phyloP scores from a whole-genome alignment of 2,888 invertebrate species.

The Volucella inflata region DNA sequence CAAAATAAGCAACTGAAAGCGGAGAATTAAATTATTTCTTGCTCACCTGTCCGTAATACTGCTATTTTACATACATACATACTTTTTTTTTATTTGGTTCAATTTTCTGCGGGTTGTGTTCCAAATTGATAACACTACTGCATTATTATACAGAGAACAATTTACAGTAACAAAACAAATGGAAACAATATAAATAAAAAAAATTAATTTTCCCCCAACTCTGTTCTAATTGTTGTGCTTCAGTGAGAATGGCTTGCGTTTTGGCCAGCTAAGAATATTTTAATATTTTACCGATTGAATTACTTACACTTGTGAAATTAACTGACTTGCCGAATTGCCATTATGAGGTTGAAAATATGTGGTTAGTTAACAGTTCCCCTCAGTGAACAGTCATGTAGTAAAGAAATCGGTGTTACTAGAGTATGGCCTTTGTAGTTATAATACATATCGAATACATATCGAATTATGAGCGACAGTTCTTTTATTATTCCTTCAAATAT shows the following conservation, averaged over 20 bases:
- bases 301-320: conserved; percentile 17
- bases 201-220: conserved; percentile 32
- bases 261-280: conserved; percentile 25
- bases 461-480: too few species aligned
- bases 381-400: too few species aligned
- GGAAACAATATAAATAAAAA: conserved; percentile 21
- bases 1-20: conserved; percentile 31
- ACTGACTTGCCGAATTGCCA: background rate
- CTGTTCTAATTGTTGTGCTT: conserved; percentile 66
- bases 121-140: conserved; percentile 43
- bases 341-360: background rate
- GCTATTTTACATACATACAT: conserved; percentile 1
- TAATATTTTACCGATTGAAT: conserved; percentile 29
- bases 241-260: conserved; percentile 47
- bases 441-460: too few species aligned
- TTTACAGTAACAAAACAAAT: conserved; percentile 19
- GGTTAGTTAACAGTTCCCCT: too few species aligned
- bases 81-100: conserved; percentile 32
- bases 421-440: too few species aligned
- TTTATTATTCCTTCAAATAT: too few species aligned
- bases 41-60: conserved; percentile 52
- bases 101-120: conserved; percentile 22
- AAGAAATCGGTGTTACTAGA: too few species aligned
- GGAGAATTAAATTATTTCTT: conserved; percentile 31
- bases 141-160: background rate